Evolutionary conservation across 92 coral and sea anemone species (phyloP).

Genomic region (Galaxea fascicularis): DNA sequence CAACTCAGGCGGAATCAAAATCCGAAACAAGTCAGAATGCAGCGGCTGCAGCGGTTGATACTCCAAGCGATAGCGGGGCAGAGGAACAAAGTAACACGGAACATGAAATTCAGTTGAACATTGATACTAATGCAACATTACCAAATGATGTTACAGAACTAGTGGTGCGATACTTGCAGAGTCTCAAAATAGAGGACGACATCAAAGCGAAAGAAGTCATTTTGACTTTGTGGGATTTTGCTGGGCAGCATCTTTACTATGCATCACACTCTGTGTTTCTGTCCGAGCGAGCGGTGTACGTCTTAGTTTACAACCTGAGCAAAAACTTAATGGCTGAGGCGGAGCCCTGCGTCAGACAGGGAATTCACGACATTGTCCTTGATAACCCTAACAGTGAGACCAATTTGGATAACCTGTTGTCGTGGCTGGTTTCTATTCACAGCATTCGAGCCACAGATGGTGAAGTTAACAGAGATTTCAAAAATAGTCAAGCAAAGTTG

Average conservation of each 20-base stretch:
- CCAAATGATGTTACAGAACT: constrained; percentile 73
- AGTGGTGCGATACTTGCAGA: constrained; percentile 69
- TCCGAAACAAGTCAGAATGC: neutral
- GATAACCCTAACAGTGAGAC: constrained; percentile 79
- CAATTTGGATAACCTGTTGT: constrained; percentile 74
- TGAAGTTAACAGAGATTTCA: neutral
- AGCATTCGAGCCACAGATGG: constrained; percentile 35
- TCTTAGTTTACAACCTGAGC: constrained; percentile 79
- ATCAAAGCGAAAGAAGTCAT: constrained; percentile 57
- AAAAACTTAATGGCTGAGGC: constrained; percentile 73
- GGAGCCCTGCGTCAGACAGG: constrained; percentile 82
- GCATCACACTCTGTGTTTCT: constrained; percentile 89
- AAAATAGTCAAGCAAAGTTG: neutral
- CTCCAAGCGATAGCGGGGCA: neutral
- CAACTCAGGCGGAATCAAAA: neutral
- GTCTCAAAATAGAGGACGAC: constrained; percentile 44
- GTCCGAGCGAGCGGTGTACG: constrained; percentile 78
- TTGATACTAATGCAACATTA: constrained; percentile 38
- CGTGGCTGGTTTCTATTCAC: constrained; percentile 87
- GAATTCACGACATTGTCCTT: constrained; percentile 61
- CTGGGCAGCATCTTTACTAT: constrained; percentile 88
- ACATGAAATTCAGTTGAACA: neutral
- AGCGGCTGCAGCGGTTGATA: neutral
- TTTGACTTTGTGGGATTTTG: constrained; percentile 86
- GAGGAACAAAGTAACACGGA: too few species aligned